Percentiles rank a stretch among this genome's conserved stretches.
Conservation (phyloP, 1,140 invertebrate species). For the Solenopsis invicta region DNA sequence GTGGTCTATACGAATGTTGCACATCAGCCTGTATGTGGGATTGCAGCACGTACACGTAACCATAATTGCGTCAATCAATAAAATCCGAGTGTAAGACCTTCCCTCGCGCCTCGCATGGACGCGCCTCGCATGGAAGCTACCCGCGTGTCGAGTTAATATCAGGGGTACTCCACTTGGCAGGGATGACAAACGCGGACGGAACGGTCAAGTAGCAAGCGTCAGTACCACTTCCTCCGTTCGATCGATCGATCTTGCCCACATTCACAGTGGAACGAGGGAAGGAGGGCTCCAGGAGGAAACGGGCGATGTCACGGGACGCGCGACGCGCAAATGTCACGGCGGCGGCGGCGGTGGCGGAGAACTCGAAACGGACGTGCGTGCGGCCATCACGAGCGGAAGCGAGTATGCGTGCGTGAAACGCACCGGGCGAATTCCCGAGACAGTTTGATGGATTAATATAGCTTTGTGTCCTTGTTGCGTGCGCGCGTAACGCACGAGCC, state of each 20-base stretch:
- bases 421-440: constrained; percentile 67
- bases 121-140: neutral
- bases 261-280: neutral
- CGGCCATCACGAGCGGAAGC: neutral
- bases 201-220: constrained; percentile 64
- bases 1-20: neutral
- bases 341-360: too few species aligned
- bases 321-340: neutral
- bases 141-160: constrained; percentile 49
- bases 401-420: constrained; percentile 42
- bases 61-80: constrained; percentile 34
- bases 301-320: constrained; percentile 64
- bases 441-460: constrained; percentile 75
- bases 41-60: neutral
- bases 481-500: constrained; percentile 5
- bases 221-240: constrained; percentile 66
- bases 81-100: constrained; percentile 16
- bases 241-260: constrained; percentile 66
- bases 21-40: neutral
- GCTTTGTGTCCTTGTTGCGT: constrained; percentile 55
- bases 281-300: constrained; percentile 65
- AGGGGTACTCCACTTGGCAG: constrained; percentile 38
- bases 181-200: constrained; percentile 46
- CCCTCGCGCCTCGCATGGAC: neutral
- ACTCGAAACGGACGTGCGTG: constrained; percentile 31